Base-by-base conservation (phyloP, 2,113 vertebrate species). In the Xiphophorus hellerii region DNA sequence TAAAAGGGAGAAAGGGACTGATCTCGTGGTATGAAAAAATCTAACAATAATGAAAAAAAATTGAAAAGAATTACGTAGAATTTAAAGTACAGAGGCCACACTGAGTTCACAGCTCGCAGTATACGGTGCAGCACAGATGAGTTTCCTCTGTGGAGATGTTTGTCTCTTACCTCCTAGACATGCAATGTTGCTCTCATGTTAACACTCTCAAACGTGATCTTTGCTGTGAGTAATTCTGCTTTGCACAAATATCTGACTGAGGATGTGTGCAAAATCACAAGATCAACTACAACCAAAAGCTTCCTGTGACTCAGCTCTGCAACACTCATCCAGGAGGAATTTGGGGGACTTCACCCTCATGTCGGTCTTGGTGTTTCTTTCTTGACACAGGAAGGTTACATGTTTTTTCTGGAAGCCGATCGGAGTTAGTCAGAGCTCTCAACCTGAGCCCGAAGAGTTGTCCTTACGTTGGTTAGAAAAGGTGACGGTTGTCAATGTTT, bases 261-360 rank as follows among this genome's bases (percentile, higher is more conserved):
- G 31, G 51, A 64, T 69, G 69, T 70, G 76, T 13, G 44, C 3
- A 35, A 78, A 48, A 84, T 77, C 76, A 78, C 70, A 30, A 71
- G 71, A 78, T 87, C 71, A 80, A 77, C 73, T 82, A 80, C 84
- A 92, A 69, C 74, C 60, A 15, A 72, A 37, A 25, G 70, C 86
- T 92, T 92, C 92, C 88, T 91, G 87, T 95, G 94, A 94, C 81
- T 95, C 93, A n/a, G 39, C 86, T 85, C 77, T 74, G 71, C 60
- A 69, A 51, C 22, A 69, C 67, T 76, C 92, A 94, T 72, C 81
- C 71, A 2, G 31, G 48, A 88, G 84, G 92, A 93, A 93, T 94
- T 85, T 75, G 73, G 91, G 80, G 88, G 84, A 87, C 84, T 93
- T 93, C 68, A 75, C 69, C 78, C 14, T 73, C 84, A 74, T n/a